Base-by-base conservation (phyloP, 1,140 invertebrate genomes). In the Anastrepha obliqua region DNA sequence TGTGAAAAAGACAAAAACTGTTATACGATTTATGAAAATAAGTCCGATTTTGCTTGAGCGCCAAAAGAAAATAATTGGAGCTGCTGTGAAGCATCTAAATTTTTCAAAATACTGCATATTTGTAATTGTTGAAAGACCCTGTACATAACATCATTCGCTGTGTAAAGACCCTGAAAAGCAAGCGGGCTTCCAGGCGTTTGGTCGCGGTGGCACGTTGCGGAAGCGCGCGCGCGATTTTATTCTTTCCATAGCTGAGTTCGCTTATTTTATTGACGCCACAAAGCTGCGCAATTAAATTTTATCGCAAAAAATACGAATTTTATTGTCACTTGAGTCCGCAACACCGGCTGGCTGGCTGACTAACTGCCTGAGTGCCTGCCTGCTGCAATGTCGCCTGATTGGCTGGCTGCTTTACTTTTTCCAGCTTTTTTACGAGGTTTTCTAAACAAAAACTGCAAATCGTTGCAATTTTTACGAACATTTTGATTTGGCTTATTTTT, bases 221-320 rank as follows among this genome's bases (percentile, higher is more conserved):
- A n/a, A 81, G 7, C 13, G n/a, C 47, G 8, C 2, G 64, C 15
- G 5, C 11, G 8, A 1, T 81, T 20, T 78, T 78, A 6, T n/a
- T 78, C 15, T 78, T 51, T 78, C 51, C 44, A 51, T 78, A 55
- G 44, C 51, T n/a, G 44, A 55, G 74, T 55, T 55, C 47, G 47
- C 51, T 55, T 15, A 81, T 55, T 81, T 81, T 81, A 81, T 81
- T 81, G 74, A 81, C 47, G n/a, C 42, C 47, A 47, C 74, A n/a
- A 81, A 81, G 74, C 74, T 81, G 74, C 74, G 74, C 74, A 81
- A 81, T 81, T 81, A 81, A 81, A 81, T 58, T 81, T 81, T 81
- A 81, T 81, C 74, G 74, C 74, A 9, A 81, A 81, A 81, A 81
- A 81, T 81, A 81, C 74, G 74, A 81, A 81, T 81, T 81, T 81